These are phyloP conservation scores for Galbula dea DNA, from an alignment of 2,113 vertebrate genomes.

Conservation along the genomic window DNA sequence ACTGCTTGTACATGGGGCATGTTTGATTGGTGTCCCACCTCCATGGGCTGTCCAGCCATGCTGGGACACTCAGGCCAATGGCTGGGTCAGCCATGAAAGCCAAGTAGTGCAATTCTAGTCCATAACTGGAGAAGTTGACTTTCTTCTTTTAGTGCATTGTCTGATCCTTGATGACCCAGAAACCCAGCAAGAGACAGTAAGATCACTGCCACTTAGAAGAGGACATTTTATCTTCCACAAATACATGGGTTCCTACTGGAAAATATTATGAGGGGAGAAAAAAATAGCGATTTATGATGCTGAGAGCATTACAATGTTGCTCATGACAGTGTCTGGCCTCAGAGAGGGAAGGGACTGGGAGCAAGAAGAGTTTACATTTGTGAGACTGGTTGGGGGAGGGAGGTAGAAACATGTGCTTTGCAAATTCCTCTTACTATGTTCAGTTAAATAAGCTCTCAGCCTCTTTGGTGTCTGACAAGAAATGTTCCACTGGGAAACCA, in stretches of 20 bases:
- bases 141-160: not conserved
- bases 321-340: not conserved
- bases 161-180: not conserved
- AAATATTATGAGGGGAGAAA: not conserved
- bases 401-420: not conserved
- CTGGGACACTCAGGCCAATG: not conserved
- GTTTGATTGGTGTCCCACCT: not conserved
- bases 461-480: constrained; percentile 26
- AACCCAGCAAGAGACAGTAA: not conserved
- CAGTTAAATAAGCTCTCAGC: constrained; percentile 23
- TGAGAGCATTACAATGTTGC: not conserved
- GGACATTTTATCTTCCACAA: not conserved
- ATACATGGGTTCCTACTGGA: not conserved
- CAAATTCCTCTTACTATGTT: constrained; percentile 20
- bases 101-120: not conserved
- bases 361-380: constrained; percentile 14
- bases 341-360: not conserved
- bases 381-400: not conserved
- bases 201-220: not conserved
- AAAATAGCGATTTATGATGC: not conserved
- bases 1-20: not conserved
- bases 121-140: not conserved
- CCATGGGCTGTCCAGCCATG: fast-evolving
- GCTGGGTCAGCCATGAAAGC: not conserved
- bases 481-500: constrained; percentile 15